Conservation (phyloP, 2,113 vertebrate genomes). For the Odobenus rosmarus region DNA sequence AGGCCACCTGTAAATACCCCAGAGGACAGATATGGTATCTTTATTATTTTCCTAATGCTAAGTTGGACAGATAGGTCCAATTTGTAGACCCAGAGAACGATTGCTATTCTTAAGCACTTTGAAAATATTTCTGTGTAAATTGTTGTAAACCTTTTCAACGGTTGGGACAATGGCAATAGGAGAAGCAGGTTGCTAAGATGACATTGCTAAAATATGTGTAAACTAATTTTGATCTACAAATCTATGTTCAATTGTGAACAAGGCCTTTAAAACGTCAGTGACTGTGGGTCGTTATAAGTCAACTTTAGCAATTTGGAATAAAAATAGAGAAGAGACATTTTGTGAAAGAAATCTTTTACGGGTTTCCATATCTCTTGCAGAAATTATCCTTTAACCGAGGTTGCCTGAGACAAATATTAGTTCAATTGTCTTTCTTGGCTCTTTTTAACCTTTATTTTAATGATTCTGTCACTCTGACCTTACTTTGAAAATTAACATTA, state of each 20-base stretch:
- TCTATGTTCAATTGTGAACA: neutral
- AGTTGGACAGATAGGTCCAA: neutral
- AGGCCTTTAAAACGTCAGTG: neutral
- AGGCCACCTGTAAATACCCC: slow-evolving; percentile 89
- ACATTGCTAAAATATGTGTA: slow-evolving; percentile 90
- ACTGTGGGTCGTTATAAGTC: neutral
- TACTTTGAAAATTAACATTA: slow-evolving; percentile 54
- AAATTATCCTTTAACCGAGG: neutral
- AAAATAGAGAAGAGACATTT: neutral
- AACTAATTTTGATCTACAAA: slow-evolving; percentile 85
- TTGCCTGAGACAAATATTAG: neutral
- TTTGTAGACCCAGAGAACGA: slow-evolving; percentile 72
- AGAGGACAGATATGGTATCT: neutral
- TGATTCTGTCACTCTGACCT: slow-evolving; percentile 31
- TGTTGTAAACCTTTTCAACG: slow-evolving; percentile 92
- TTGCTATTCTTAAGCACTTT: slow-evolving; percentile 97
- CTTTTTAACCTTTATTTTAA: slow-evolving; percentile 34
- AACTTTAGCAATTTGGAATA: neutral
- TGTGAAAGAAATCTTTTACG: neutral
- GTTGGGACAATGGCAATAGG: slow-evolving; percentile 92
- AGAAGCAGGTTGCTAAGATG: slow-evolving; percentile 88
- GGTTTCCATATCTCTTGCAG: neutral
- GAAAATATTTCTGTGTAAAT: slow-evolving; percentile 94
- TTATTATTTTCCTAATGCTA: neutral
- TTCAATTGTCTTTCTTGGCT: slow-evolving; percentile 22